Conservation (phyloP, 2,888 invertebrate species). For the Oxystoma pomonae region DNA sequence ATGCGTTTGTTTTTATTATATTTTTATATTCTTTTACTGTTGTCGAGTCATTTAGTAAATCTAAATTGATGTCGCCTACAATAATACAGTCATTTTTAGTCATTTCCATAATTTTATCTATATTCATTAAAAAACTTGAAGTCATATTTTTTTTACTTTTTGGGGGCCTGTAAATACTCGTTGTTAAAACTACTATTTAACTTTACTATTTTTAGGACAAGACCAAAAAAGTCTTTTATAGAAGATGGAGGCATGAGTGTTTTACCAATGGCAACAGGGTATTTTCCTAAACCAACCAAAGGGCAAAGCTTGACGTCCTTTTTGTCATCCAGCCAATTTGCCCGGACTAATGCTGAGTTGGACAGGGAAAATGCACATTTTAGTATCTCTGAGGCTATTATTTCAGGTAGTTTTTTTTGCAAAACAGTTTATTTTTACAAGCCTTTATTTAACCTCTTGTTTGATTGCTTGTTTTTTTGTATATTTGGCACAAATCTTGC, state of each 20-base stretch:
- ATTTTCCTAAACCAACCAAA: conserved; percentile 58
- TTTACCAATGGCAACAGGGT: conserved; percentile 57
- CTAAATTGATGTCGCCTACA: conserved; percentile 1
- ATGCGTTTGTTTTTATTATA: neutral
- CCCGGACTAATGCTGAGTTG: conserved; percentile 68
- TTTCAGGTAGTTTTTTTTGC: conserved; percentile 55
- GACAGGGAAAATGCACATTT: conserved; percentile 86
- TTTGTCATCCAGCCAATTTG: conserved; percentile 66
- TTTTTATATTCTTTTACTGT: neutral
- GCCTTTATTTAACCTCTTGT: no score
- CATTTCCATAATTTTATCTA: neutral
- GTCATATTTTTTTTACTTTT: no score
- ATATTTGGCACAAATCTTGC: no score
- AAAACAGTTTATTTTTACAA: no score
- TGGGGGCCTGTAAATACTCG: neutral
- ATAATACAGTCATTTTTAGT: neutral
- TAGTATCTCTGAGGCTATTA: conserved; percentile 77
- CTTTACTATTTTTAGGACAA: no score
- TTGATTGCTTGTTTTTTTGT: no score
- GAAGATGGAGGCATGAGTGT: conserved; percentile 57
- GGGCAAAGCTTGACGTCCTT: conserved; percentile 72
- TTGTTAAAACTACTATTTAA: no score
- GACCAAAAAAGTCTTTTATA: conserved; percentile 55
- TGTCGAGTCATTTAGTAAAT: neutral
- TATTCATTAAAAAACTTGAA: neutral